phyloP scores from a whole-genome alignment of 2,797 vertebrate species.

The Gallinago stenura region DNA sequence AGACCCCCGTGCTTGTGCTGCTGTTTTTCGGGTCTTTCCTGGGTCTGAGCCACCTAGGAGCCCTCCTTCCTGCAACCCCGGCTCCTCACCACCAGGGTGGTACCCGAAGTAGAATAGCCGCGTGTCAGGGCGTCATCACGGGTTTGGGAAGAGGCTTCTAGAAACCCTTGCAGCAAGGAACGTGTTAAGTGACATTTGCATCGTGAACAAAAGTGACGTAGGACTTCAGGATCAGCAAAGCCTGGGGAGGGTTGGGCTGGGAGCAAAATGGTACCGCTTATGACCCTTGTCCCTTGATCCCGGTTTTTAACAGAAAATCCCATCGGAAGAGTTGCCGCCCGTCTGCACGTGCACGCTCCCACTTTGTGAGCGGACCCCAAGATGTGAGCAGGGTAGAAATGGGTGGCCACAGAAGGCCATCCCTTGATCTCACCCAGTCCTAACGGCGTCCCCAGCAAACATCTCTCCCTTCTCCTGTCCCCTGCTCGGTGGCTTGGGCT shows the following conservation, averaged over 20 bases:
- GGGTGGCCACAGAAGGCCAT: neutral
- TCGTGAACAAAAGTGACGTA: neutral
- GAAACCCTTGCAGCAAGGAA: neutral
- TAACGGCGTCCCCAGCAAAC: neutral
- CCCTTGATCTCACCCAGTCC: neutral
- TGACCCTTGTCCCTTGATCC: neutral
- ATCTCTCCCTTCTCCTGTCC: neutral
- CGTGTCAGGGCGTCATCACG: fast-evolving
- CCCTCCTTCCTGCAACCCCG: neutral
- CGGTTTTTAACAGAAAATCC: neutral
- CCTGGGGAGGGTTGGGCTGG: neutral
- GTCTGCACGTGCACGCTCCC: fast-evolving
- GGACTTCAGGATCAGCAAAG: neutral
- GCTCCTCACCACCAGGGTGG: neutral
- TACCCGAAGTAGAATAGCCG: neutral
- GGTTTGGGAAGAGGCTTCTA: neutral
- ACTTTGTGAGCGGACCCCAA: neutral
- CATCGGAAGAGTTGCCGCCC: neutral
- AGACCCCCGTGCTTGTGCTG: fast-evolving
- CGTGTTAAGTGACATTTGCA: neutral
- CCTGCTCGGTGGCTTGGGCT: neutral
- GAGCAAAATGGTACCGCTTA: neutral
- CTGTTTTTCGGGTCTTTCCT: neutral
- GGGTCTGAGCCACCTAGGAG: neutral
- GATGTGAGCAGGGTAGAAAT: neutral